phyloP scores from a whole-genome alignment of 2,888 invertebrate species.

The Leptothorax acervorum region DNA sequence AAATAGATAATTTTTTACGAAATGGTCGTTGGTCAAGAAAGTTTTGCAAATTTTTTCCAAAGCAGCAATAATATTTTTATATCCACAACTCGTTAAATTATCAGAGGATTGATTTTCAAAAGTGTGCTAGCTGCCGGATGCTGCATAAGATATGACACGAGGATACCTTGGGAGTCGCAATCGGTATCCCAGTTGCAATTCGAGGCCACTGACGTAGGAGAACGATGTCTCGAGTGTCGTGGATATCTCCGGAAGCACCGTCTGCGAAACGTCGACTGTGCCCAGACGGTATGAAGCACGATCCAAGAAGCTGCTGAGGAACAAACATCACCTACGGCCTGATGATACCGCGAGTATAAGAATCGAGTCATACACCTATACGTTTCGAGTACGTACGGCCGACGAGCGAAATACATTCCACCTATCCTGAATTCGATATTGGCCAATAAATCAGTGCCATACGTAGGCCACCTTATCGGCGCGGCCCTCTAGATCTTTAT shows the following conservation, averaged over 20 bases:
- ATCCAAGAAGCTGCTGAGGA: background rate
- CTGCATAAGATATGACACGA: slow-evolving; percentile 10
- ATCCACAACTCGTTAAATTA: background rate
- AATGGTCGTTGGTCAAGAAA: background rate
- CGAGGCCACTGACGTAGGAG: slow-evolving; percentile 26
- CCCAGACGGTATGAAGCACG: slow-evolving; percentile 14
- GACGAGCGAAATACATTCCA: slow-evolving; percentile 20
- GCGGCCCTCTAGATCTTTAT: slow-evolving; percentile 45
- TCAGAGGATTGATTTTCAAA: slow-evolving; percentile 19
- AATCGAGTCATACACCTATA: slow-evolving; percentile 26
- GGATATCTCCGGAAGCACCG: slow-evolving; percentile 5
- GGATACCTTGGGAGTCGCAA: background rate
- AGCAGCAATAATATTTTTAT: background rate
- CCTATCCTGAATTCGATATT: slow-evolving; percentile 72
- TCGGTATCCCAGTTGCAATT: slow-evolving; percentile 17
- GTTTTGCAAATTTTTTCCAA: background rate
- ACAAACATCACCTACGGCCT: slow-evolving; percentile 21
- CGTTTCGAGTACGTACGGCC: slow-evolving; percentile 14
- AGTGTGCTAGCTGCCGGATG: background rate
- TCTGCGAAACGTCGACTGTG: slow-evolving; percentile 20
- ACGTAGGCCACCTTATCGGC: slow-evolving; percentile 68
- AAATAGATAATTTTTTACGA: background rate
- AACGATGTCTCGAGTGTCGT: slow-evolving; percentile 22
- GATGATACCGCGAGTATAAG: slow-evolving; percentile 37
- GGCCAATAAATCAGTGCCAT: slow-evolving; percentile 69